Base-by-base conservation (phyloP, 2,113 vertebrate species). In the Scomber colias region DNA sequence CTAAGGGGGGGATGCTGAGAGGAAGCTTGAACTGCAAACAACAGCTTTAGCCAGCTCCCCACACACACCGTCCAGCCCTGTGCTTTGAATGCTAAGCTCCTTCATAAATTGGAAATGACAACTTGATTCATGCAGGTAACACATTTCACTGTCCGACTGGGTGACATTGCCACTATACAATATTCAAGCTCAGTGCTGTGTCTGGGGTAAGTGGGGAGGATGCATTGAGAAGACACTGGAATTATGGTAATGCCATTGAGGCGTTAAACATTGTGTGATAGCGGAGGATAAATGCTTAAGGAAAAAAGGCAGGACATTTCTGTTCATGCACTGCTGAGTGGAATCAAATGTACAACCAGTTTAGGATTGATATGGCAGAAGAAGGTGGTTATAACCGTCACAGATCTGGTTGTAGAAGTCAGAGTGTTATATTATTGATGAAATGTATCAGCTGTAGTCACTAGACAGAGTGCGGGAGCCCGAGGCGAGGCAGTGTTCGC, bases 51-150 rank as follows among this genome's bases (percentile, higher is more conserved):
- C 50, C 2, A 14, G 15, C 76, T 62, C 57, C 69, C 49, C 16
- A 31, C 55, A 16, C 70, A 16, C 70, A 1, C 16, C 15, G 24
- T n/a, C 54, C 55, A 5, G 65, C 24, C 86, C 68, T 73, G 77
- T 54, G 71, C 81, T 75, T 77, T 57, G 83, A 86, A 88, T 90
- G 71, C 59, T 73, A 72, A 90, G 67, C 81, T 51, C 3, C 17
- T 84, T 70, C 83, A 89, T 79, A 86, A 87, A 93, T 89, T 79
- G 79, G 80, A 90, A 80, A 90, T 82, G 89, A 90, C 90, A 92
- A 68, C 82, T 65, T 90, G 87, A 92, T 92, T 87, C 88, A 91
- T 84, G 92, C 81, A 80, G 84, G 86, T 87, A 81, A 89, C 89
- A 84, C 65, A 72, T 89, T 81, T 75, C 71, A 75, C 74, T 76